Base-by-base conservation (phyloP, 2,113 vertebrate species). In the Dolichotis patagonum region DNA sequence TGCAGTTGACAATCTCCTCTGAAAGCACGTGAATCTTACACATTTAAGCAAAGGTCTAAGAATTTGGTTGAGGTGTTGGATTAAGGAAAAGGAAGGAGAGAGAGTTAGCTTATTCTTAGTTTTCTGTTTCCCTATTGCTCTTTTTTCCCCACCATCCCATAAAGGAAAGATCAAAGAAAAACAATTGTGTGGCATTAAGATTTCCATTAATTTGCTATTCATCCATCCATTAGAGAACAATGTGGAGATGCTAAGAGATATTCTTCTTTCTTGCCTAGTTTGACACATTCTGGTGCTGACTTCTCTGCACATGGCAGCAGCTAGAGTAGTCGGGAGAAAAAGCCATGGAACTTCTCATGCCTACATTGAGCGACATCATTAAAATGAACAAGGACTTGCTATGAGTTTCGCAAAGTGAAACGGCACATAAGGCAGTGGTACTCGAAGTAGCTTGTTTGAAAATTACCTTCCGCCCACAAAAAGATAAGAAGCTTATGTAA, bases 141-240 rank as follows among this genome's bases (percentile, higher is more conserved):
- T 82, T 46, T 81, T 77, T 22, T 32, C 20, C 52, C 3, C 20
- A 49, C 3, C 56, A 56, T 82, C 54, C 7, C 75, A 54, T 54
- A 80, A 62, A 84, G 41, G 58, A 87, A 86, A 77, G 65, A 78
- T 46, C 77, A 85, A 52, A 90, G 46, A 91, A 94, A 85, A 30
- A 65, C 38, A 92, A 30, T 19, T 13, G 20, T 67, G 26, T 52
- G 41, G 24, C 43, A 86, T 90, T 75, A 81, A 62, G 46, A 83
- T 60, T 80, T 54, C 54, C 30, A 63, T 63, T 49, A 35, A 46
- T 90, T 94, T 90, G 56, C 56, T 77, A 65, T 73, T 80, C 24
- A 35, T 10, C 30, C 49, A 80, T 93, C 56, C 3, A 75, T 46
- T 94, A 65, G 60, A 94, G 90, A 88, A 3, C 75, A 94, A 22